These are phyloP conservation scores for Hylaea fasciaria DNA, from an alignment of 2,888 invertebrate species.

Conservation along the genomic window DNA sequence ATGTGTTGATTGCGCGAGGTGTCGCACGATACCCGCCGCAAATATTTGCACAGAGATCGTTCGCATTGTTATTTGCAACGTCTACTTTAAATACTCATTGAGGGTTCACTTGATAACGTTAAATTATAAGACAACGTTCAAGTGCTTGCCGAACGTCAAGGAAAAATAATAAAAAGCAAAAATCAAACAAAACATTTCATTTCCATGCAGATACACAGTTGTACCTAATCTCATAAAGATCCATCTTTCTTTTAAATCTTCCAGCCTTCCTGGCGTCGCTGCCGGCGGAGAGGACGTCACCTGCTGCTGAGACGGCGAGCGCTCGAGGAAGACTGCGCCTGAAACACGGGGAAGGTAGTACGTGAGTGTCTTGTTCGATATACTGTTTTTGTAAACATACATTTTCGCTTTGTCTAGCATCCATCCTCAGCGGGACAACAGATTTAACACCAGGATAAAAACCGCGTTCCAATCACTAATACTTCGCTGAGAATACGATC, in stretches of 20 bases:
- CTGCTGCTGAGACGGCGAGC: too few species aligned
- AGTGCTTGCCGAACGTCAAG: neutral
- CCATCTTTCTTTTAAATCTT: neutral
- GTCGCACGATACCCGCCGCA: slow-evolving; percentile 31
- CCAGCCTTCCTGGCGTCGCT: too few species aligned
- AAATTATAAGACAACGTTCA: neutral
- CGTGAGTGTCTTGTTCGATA: neutral
- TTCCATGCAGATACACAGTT: slow-evolving; percentile 33
- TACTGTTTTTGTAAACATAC: neutral
- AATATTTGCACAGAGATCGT: slow-evolving; percentile 28
- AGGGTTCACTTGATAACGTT: slow-evolving; percentile 14
- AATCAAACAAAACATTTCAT: slow-evolving; percentile 34
- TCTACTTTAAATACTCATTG: slow-evolving; percentile 36
- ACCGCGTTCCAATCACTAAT: too few species aligned
- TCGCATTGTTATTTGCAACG: slow-evolving; percentile 28
- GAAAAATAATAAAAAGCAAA: slow-evolving; percentile 34
- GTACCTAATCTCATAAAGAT: slow-evolving; percentile 13
- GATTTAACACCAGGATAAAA: too few species aligned
- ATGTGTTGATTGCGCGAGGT: slow-evolving; percentile 11
- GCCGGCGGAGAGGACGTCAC: too few species aligned
- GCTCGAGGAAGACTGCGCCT: slow-evolving; percentile 5
- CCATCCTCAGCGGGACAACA: too few species aligned
- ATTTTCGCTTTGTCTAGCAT: neutral
- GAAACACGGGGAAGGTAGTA: slow-evolving; percentile 16
- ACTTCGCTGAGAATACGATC: too few species aligned